These are phyloP conservation scores for Melospiza georgiana DNA, from an alignment of 2,113 vertebrate species.

Conservation along the genomic window DNA sequence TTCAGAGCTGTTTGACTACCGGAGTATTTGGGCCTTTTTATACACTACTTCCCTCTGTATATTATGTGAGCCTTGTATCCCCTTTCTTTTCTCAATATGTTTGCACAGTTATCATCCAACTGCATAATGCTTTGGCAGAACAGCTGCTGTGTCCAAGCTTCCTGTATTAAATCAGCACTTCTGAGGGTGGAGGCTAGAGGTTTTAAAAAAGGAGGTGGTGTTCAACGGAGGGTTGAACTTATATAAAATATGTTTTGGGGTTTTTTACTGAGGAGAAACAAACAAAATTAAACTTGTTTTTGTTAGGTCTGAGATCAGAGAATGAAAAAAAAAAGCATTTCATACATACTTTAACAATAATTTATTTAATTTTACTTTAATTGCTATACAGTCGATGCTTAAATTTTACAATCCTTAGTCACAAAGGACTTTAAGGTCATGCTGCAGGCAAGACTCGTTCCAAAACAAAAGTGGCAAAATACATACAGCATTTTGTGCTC, in stretches of 20 bases:
- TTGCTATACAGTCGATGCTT: background rate
- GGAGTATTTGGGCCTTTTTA: background rate
- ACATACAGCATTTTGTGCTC: background rate
- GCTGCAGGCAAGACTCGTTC: conserved; percentile 6
- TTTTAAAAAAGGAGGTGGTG: background rate
- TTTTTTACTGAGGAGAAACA: background rate
- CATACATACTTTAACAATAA: background rate
- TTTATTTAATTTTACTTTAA: background rate
- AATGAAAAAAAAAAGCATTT: background rate
- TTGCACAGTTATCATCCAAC: background rate
- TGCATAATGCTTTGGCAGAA: background rate
- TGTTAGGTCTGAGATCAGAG: background rate
- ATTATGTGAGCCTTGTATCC: background rate
- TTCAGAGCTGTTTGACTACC: background rate
- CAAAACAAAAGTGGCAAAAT: background rate
- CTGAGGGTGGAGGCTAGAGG: background rate
- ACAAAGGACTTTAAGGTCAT: background rate
- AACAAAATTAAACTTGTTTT: background rate
- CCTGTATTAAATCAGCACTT: background rate
- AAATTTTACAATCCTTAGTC: background rate
- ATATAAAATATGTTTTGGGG: background rate
- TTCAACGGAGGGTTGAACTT: background rate
- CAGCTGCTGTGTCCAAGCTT: background rate
- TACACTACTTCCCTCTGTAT: background rate
- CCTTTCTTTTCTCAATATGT: background rate